Evolutionary conservation across 1,140 invertebrate genomes (phyloP).

Genomic region (Dreissena rostriformis): DNA sequence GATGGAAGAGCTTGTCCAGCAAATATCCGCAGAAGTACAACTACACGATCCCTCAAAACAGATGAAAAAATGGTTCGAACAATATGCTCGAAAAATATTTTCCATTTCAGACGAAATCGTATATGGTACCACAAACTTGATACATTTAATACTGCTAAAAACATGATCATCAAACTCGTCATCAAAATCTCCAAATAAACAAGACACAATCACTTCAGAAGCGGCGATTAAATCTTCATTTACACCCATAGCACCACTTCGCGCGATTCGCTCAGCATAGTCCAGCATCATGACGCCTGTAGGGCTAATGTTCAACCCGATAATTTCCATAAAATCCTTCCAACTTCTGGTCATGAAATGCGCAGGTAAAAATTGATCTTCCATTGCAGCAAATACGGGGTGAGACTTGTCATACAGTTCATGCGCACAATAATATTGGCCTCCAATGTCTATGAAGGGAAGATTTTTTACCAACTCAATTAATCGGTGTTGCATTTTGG

Average conservation of each 20-base stretch:
- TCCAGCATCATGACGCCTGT: conserved; percentile 13
- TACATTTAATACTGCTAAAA: neutral
- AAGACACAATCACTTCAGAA: neutral
- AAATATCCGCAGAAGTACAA: neutral
- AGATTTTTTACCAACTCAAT: too few relatives aligned
- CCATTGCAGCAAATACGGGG: conserved; percentile 22
- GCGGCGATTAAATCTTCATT: neutral
- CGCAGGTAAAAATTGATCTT: conserved; percentile 13
- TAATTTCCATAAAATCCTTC: conserved; percentile 16
- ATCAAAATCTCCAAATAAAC: neutral
- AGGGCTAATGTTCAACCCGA: conserved; percentile 15
- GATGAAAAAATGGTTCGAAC: neutral
- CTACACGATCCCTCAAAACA: conserved; percentile 6
- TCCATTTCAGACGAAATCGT: neutral
- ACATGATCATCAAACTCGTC: neutral
- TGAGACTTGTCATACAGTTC: conserved; percentile 3
- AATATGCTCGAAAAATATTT: neutral
- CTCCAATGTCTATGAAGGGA: too few relatives aligned
- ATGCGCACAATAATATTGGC: too few relatives aligned
- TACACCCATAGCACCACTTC: neutral
- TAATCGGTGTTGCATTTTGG: too few relatives aligned
- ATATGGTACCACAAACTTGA: conserved; percentile 25
- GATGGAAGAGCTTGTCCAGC: neutral
- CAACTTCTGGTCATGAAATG: neutral
- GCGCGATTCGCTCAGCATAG: conserved; percentile 20